These are phyloP conservation scores for Pipistrellus nathusii DNA, from an alignment of 2,797 vertebrate genomes.

Conservation along the genomic window DNA sequence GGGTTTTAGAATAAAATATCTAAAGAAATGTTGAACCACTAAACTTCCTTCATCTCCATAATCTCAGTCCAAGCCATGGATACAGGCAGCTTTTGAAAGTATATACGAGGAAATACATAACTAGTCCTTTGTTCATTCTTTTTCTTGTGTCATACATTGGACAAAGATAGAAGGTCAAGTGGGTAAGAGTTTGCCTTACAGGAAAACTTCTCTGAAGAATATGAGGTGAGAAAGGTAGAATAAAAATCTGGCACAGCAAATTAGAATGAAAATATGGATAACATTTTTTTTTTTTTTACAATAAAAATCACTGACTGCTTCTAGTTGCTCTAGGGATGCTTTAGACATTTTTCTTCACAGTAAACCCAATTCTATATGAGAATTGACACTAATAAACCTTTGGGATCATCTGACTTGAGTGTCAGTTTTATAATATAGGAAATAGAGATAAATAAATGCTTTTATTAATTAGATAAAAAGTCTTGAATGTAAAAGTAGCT, in stretches of 20 bases:
- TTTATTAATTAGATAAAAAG: neutral
- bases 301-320: neutral
- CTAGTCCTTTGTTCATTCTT: neutral
- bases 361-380: neutral
- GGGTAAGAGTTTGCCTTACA: neutral
- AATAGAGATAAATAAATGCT: neutral
- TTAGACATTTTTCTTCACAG: slow-evolving; percentile 11
- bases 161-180: neutral
- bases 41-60: neutral
- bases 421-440: neutral
- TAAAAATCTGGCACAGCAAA: neutral
- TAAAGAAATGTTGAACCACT: neutral
- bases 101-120: neutral
- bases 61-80: neutral
- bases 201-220: neutral
- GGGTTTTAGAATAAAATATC: slow-evolving; percentile 20
- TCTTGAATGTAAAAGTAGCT: neutral
- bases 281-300: neutral
- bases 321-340: neutral
- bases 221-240: neutral
- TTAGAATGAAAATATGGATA: neutral
- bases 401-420: neutral
- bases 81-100: neutral
- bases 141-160: neutral
- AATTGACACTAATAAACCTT: neutral